Percentiles rank a stretch among this genome's conserved stretches.
These are phyloP conservation scores for Andricus grossulariae DNA, from an alignment of 1,140 invertebrate species.

Conservation along the genomic window DNA sequence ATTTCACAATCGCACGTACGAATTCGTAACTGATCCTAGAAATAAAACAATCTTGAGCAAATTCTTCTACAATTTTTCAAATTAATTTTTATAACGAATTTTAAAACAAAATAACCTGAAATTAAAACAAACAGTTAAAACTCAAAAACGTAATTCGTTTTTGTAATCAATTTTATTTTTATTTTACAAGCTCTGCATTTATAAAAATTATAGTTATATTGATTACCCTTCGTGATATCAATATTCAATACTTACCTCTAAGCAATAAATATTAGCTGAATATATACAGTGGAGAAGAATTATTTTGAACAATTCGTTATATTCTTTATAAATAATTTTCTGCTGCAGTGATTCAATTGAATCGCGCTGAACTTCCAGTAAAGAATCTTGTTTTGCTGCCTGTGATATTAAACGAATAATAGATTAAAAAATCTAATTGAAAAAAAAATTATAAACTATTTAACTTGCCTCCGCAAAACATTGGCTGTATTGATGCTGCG, in stretches of 20 bases:
- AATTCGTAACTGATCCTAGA: constrained; percentile 62
- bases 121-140: background rate
- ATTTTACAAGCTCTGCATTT: background rate
- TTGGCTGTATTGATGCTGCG: constrained; percentile 67
- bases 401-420: constrained; percentile 43
- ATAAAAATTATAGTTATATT: constrained; percentile 13
- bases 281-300: constrained; percentile 61
- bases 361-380: constrained; percentile 66
- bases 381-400: constrained; percentile 65
- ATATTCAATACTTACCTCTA: constrained; percentile 60
- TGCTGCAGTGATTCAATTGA: constrained; percentile 60
- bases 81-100: too few relatives aligned
- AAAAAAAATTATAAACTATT: constrained; percentile 30
- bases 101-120: background rate
- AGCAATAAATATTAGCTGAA: constrained; percentile 59
- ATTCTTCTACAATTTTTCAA: too few relatives aligned
- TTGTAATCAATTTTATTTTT: constrained; percentile 29
- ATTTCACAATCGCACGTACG: constrained; percentile 46
- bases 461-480: constrained; percentile 68
- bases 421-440: constrained; percentile 13
- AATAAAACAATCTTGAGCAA: constrained; percentile 37
- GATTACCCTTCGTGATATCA: constrained; percentile 16
- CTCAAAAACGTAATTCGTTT: constrained; percentile 13
- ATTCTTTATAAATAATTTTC: constrained; percentile 60
- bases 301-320: constrained; percentile 54